Evolutionary conservation across 1,140 invertebrate genomes (phyloP), one percentile per base, ranked within the genome.

Genomic region (Drosophila lacertosa): DNA sequence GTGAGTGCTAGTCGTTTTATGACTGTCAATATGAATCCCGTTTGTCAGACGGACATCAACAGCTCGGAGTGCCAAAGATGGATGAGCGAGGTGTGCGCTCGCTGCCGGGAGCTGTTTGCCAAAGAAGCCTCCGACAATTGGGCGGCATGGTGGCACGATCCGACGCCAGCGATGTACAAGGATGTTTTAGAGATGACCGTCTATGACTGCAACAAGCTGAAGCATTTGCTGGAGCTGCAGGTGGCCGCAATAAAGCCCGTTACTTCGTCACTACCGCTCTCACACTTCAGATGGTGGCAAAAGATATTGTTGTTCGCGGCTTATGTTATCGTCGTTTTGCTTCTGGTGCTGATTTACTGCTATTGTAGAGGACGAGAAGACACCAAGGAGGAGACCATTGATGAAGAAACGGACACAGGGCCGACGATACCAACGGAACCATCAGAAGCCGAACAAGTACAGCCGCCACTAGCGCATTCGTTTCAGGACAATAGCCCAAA

Each of bases 121-220:
- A 16, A n/a, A 0, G 26, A 53, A 20, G 5, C 24, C 2, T 29
- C 13, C 3, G 33, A 51, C 22, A 2, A 7, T 0, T 69, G 60
- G 35, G 15, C 60, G 0, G 10, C 44, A 2, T 77, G 60, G 82
- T 74, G 57, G 69, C 40, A 59, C 2, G 66, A 77, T 37, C 15
- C 57, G 0, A 51, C 48, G 0, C 69, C 81, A 5, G 57, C 53
- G 0, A 9, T 58, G 0, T 86, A 67, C 26, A 86, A 82, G 33
- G 44, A 82, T 4, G 37, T 88, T 1, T 3, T 15, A 1, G 22
- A 20, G 0, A 88, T 86, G 81, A 82, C 73, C 5, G 33, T 55
- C 13, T n/a, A 51, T 1, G 81, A 86, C 13, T 86, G 81, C 13
- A 74, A 60, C 0, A 77, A 58, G 47, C 39, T 86, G 2, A 88